Evolutionary conservation across 2,113 vertebrate species (phyloP).

Genomic region (Neomonachus schauinslandi): DNA sequence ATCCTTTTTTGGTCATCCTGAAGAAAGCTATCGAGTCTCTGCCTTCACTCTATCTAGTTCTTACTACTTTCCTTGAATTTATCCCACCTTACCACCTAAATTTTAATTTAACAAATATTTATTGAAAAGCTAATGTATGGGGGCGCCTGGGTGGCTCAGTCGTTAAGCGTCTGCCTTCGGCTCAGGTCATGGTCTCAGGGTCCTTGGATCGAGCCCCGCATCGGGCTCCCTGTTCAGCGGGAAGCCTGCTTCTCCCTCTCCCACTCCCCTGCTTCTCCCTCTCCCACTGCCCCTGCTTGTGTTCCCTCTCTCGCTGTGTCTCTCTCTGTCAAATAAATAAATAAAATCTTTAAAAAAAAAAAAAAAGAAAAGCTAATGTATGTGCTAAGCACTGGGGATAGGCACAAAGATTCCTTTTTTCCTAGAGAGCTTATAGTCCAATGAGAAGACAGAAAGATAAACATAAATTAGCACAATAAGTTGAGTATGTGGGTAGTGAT

Average conservation of each 20-base stretch:
- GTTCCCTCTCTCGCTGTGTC: no score
- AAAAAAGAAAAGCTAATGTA: background rate
- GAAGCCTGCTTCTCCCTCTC: no score
- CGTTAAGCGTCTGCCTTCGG: no score
- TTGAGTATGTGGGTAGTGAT: background rate
- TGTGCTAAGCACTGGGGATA: background rate
- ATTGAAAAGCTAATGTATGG: background rate
- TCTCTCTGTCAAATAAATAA: no score
- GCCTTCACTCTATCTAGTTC: background rate
- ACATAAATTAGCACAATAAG: background rate
- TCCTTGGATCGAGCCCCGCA: no score
- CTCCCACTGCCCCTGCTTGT: no score
- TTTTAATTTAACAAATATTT: background rate
- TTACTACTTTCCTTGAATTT: background rate
- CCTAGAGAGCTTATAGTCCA: background rate
- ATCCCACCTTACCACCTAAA: background rate
- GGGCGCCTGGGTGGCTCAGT: no score
- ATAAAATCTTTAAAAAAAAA: no score
- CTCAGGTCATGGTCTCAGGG: no score
- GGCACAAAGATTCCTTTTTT: background rate
- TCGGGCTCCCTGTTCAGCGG: no score
- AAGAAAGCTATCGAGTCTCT: background rate
- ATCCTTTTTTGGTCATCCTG: background rate
- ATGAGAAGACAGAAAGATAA: background rate
- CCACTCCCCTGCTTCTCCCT: no score